These are phyloP conservation scores for Apamea crenata DNA, from an alignment of 2,888 invertebrate genomes.

Conservation along the genomic window DNA sequence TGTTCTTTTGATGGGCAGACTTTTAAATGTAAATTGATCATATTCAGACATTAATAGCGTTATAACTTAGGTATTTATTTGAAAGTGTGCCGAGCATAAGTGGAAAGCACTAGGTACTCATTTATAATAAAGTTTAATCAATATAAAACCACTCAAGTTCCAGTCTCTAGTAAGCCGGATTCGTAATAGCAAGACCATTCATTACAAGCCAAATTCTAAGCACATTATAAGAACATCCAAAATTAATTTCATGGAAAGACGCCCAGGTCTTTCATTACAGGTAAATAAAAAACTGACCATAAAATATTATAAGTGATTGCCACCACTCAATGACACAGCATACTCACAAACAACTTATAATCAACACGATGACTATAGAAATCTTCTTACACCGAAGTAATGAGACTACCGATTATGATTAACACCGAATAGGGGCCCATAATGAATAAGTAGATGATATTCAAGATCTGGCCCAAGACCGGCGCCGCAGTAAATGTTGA, in stretches of 20 bases:
- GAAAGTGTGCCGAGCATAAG: neutral
- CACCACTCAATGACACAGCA: conserved; percentile 72
- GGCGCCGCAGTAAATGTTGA: conserved; percentile 87
- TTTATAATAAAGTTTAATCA: neutral
- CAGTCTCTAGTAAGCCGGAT: neutral
- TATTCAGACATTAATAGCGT: neutral
- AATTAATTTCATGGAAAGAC: conserved; percentile 52
- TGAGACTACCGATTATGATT: conserved; percentile 87
- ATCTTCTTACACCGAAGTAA: conserved; percentile 76
- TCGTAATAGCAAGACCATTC: conserved; percentile 32
- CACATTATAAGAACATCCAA: conserved; percentile 39
- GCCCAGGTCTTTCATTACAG: conserved; percentile 45
- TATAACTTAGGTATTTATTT: neutral
- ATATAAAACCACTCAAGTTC: neutral
- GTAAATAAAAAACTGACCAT: conserved; percentile 59
- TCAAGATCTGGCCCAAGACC: conserved; percentile 86
- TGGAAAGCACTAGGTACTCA: neutral
- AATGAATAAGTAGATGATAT: conserved; percentile 90
- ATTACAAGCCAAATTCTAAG: conserved; percentile 31
- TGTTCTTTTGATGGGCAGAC: neutral
- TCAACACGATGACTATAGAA: conserved; percentile 74
- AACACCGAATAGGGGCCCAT: conserved; percentile 87
- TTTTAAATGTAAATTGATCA: neutral
- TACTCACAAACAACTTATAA: conserved; percentile 74
- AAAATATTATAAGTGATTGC: conserved; percentile 67